These are phyloP conservation scores for Ibycter americanus DNA, from an alignment of 2,797 vertebrate genomes.

Conservation along the genomic window DNA sequence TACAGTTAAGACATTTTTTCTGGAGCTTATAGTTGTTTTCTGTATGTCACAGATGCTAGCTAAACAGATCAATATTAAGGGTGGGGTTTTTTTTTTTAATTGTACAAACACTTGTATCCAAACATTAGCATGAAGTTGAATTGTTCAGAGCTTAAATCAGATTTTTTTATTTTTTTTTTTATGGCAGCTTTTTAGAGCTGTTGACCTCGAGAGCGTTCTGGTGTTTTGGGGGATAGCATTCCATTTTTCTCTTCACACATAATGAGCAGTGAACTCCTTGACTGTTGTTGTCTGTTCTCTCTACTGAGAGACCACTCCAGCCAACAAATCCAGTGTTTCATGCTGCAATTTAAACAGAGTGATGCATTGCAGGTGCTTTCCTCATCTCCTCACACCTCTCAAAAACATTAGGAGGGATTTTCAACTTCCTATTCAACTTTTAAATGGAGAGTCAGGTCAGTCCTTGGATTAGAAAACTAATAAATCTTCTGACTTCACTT, in stretches of 20 bases:
- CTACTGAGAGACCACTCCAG: slow-evolving; percentile 74
- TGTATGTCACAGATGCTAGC: not conserved
- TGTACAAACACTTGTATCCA: not conserved
- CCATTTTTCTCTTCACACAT: slow-evolving; percentile 59
- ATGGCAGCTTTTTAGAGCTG: not conserved
- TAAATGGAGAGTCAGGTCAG: slow-evolving; percentile 84
- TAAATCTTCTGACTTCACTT: slow-evolving; percentile 77
- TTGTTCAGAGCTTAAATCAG: not conserved
- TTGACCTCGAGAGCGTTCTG: not conserved
- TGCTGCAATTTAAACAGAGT: slow-evolving; percentile 83
- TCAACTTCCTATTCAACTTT: slow-evolving; percentile 85
- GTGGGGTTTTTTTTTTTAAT: not conserved
- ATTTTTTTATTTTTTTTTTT: not conserved
- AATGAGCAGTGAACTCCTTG: slow-evolving; percentile 51
- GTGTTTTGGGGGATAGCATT: slow-evolving; percentile 5
- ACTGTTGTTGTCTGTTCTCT: slow-evolving; percentile 78
- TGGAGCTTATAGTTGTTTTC: not conserved
- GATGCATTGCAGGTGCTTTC: slow-evolving; percentile 88
- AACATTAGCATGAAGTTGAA: not conserved
- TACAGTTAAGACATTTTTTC: not conserved
- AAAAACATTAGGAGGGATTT: slow-evolving; percentile 84
- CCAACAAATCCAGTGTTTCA: slow-evolving; percentile 76
- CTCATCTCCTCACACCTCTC: slow-evolving; percentile 79
- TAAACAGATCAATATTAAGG: not conserved
- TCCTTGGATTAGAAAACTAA: slow-evolving; percentile 76